Conservation (phyloP, 2,113 vertebrate species). For the Alouatta palliata region DNA sequence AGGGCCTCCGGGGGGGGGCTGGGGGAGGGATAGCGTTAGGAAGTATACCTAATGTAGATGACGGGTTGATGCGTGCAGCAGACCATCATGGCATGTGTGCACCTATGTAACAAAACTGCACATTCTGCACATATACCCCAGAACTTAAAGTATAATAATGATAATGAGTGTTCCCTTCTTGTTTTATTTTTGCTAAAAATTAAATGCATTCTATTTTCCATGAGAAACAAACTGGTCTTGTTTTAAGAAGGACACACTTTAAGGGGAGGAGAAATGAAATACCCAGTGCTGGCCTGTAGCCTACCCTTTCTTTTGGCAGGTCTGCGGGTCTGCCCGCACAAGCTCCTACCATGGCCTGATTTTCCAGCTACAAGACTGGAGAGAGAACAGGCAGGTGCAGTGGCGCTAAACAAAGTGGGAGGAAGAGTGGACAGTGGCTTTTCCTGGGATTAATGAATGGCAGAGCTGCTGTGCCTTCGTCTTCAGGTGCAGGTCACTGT, state of each 20-base stretch:
- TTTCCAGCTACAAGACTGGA: not conserved
- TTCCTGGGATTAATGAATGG: accelerated
- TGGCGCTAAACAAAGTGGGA: not conserved
- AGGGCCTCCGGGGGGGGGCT: no score
- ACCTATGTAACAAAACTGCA: no score
- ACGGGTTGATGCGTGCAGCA: no score
- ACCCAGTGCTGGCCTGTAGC: not conserved
- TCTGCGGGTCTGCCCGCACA: accelerated
- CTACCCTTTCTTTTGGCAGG: not conserved
- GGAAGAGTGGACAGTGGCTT: not conserved
- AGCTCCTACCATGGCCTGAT: not conserved
- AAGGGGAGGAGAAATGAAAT: not conserved
- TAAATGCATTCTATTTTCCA: not conserved
- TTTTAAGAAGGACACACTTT: not conserved
- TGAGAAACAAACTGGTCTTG: not conserved
- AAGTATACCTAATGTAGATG: no score
- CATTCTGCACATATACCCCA: no score
- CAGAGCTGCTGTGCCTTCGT: accelerated
- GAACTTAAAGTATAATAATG: no score
- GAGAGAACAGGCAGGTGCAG: not conserved
- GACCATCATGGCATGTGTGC: no score
- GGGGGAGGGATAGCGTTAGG: no score
- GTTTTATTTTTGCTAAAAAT: not conserved
- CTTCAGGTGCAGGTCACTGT: accelerated
- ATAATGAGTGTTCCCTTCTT: not conserved